phyloP scores from a whole-genome alignment of 2,888 invertebrate species.

The Epistrophe eligans region DNA sequence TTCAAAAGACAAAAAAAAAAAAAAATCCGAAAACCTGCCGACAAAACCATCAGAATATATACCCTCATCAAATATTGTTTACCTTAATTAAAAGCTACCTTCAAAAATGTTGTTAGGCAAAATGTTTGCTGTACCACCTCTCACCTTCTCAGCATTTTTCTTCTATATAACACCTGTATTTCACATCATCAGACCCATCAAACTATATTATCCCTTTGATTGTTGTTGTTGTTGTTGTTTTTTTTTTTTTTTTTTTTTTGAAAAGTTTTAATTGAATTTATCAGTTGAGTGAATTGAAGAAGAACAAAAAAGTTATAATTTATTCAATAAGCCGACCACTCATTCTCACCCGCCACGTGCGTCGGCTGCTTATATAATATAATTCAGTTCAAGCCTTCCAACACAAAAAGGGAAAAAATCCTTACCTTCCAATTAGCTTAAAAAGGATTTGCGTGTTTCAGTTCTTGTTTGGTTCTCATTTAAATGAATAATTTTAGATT shows the following conservation, averaged over 20 bases:
- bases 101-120: conserved; percentile 28
- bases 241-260: background rate
- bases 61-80: conserved; percentile 69
- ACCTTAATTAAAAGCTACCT: conserved; percentile 63
- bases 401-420: conserved; percentile 18
- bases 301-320: conserved; percentile 20
- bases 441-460: conserved; percentile 28
- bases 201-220: conserved; percentile 25
- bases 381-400: background rate
- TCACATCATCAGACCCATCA: conserved; percentile 28
- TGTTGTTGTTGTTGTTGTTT: too few species aligned
- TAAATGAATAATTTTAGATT: conserved; percentile 18
- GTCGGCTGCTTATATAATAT: too few species aligned
- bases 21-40: background rate
- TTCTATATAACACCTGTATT: conserved; percentile 45
- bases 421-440: conserved; percentile 46
- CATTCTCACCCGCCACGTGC: too few species aligned
- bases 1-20: background rate
- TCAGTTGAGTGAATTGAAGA: conserved; percentile 13
- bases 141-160: background rate
- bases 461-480: conserved; percentile 7
- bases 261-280: conserved; percentile 33
- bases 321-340: conserved; percentile 14
- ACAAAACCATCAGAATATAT: conserved; percentile 15
- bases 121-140: conserved; percentile 2